These are phyloP conservation scores for Thera britannica DNA, from an alignment of 2,888 invertebrate genomes.

Conservation along the genomic window DNA sequence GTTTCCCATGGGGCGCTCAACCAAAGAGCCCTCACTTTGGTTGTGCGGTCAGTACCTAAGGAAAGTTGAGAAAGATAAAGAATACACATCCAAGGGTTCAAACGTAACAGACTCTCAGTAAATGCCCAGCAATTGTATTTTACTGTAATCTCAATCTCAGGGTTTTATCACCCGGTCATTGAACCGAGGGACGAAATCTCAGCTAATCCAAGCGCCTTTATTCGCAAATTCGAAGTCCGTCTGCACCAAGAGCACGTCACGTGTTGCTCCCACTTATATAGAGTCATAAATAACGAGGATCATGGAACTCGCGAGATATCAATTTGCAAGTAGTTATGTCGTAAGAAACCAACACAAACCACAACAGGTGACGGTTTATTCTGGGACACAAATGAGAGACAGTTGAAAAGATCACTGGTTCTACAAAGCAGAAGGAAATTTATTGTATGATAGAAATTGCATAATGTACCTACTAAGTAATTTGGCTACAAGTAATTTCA, in stretches of 20 bases:
- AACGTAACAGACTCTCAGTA: neutral
- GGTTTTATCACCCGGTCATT: constrained; percentile 3
- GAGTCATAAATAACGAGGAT: constrained; percentile 25
- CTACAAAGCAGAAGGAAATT: too few relatives aligned
- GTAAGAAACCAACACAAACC: constrained; percentile 29
- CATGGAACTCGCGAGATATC: constrained; percentile 40
- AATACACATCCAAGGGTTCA: too few relatives aligned
- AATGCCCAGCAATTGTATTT: neutral
- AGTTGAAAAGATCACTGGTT: neutral
- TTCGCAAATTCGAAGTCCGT: constrained; percentile 11
- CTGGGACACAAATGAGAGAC: neutral
- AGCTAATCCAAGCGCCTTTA: neutral
- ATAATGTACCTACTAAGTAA: too few relatives aligned
- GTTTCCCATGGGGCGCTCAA: too few relatives aligned
- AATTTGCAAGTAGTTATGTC: constrained; percentile 42
- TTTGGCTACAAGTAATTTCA: too few relatives aligned
- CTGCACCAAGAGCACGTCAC: constrained; percentile 18
- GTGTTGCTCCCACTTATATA: constrained; percentile 17
- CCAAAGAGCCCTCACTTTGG: too few relatives aligned
- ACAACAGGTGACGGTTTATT: neutral
- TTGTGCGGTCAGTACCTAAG: too few relatives aligned
- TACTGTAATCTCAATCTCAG: constrained; percentile 7
- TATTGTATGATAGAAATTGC: too few relatives aligned
- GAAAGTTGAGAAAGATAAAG: too few relatives aligned
- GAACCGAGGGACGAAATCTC: constrained; percentile 7